Evolutionary conservation across 2,113 vertebrate species (phyloP).

Genomic region (Petrocephalus zakoni): DNA sequence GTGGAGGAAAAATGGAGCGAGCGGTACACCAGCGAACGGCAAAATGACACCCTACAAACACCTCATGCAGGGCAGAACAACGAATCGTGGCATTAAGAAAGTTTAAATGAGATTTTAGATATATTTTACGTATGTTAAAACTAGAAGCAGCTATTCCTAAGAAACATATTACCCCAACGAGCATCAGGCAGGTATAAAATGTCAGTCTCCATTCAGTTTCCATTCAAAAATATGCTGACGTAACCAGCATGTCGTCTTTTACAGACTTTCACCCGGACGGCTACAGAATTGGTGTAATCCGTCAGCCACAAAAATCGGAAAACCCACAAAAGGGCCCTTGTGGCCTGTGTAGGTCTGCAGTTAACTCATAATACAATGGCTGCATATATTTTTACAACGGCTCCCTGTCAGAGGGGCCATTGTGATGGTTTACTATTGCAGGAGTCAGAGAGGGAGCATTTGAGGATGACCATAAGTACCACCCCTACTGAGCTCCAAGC

Average conservation of each 20-base stretch:
- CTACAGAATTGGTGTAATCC: background rate
- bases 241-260: background rate
- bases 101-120: background rate
- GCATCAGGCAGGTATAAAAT: background rate
- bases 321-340: constrained; percentile 16
- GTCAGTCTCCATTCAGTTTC: background rate
- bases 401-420: background rate
- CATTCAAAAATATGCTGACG: background rate
- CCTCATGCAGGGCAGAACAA: background rate
- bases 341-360: constrained; percentile 21
- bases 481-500: background rate
- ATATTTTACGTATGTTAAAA: background rate
- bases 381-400: constrained; percentile 36
- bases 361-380: constrained; percentile 38
- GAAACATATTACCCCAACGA: background rate
- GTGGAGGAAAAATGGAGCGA: background rate
- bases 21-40: background rate
- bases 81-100: background rate
- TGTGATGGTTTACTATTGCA: background rate
- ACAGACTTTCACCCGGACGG: background rate
- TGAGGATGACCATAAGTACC: background rate
- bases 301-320: background rate
- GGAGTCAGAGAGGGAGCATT: background rate
- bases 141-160: background rate
- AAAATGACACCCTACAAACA: background rate